These are phyloP conservation scores for Megatriorchis doriae DNA, from an alignment of 2,113 vertebrate genomes.

Conservation along the genomic window DNA sequence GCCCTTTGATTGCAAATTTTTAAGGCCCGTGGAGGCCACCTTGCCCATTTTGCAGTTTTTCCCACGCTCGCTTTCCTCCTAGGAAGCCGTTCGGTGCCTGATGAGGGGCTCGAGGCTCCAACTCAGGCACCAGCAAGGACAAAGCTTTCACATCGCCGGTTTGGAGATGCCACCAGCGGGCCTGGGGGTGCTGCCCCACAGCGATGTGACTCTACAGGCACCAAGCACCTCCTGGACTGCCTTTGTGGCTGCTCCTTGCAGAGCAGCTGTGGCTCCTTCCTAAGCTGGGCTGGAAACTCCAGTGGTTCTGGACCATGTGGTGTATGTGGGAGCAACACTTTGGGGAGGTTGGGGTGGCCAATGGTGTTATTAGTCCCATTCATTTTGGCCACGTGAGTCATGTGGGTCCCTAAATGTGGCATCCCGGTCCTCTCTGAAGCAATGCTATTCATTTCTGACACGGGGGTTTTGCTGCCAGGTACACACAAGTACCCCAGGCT, in stretches of 20 bases:
- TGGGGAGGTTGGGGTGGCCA: neutral
- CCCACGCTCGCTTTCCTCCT: neutral
- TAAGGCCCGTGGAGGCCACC: accelerated
- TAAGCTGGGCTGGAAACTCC: neutral
- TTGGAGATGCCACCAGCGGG: neutral
- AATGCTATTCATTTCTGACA: neutral
- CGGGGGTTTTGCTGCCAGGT: neutral
- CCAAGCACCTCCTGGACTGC: neutral
- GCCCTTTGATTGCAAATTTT: neutral
- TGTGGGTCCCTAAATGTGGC: neutral
- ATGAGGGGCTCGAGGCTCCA: neutral
- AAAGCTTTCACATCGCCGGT: accelerated
- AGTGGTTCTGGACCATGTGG: accelerated
- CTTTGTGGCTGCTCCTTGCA: neutral
- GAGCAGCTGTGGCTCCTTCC: neutral
- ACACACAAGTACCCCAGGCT: neutral
- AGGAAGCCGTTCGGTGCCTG: neutral
- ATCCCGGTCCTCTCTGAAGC: neutral
- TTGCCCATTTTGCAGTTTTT: neutral
- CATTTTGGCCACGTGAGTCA: accelerated
- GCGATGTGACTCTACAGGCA: no score
- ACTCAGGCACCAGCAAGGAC: neutral
- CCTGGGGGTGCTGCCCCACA: neutral
- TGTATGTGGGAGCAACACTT: neutral
- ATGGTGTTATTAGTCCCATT: neutral